A percentile compares a stretch with the other conserved stretches of the same genome.
phyloP scores from a whole-genome alignment of 2,797 vertebrate species.

The Acanthurus tractus region DNA sequence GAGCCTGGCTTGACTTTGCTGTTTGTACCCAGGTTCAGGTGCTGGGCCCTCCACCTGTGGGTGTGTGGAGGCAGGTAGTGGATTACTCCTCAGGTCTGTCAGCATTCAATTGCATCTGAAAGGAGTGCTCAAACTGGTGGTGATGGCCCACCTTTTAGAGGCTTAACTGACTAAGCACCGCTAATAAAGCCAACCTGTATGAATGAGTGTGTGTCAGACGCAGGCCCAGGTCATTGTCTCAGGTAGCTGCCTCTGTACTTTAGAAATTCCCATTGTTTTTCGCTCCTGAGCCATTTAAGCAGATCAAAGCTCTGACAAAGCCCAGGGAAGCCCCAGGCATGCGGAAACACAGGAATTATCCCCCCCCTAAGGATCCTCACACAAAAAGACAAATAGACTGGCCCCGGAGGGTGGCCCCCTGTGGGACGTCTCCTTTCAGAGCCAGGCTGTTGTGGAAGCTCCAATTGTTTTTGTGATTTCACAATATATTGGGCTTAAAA shows the following conservation, averaged over 20 bases:
- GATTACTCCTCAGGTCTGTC: conserved; percentile 74
- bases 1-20: conserved; percentile 58
- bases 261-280: conserved; percentile 78
- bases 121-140: conserved; percentile 75
- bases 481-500: conserved; percentile 68
- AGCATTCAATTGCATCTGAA: conserved; percentile 79
- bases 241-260: conserved; percentile 84
- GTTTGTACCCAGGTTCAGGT: conserved; percentile 29
- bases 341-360: conserved; percentile 77
- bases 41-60: conserved; percentile 54
- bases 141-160: conserved; percentile 74
- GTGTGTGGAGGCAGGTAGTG: conserved; percentile 58
- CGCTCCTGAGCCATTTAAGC: conserved; percentile 82
- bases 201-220: conserved; percentile 79
- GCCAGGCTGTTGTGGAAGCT: conserved; percentile 66
- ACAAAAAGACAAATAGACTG: conserved; percentile 80
- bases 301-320: conserved; percentile 85
- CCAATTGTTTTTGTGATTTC: conserved; percentile 72
- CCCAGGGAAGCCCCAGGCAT: conserved; percentile 82
- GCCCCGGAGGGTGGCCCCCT: conserved; percentile 74
- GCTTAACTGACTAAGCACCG: conserved; percentile 81
- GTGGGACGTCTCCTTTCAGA: conserved; percentile 76
- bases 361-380: conserved; percentile 73
- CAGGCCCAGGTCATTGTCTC: conserved; percentile 78
- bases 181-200: conserved; percentile 78